These are phyloP conservation scores for Tinea pellionella DNA, from an alignment of 2,888 invertebrate species.

Conservation along the genomic window DNA sequence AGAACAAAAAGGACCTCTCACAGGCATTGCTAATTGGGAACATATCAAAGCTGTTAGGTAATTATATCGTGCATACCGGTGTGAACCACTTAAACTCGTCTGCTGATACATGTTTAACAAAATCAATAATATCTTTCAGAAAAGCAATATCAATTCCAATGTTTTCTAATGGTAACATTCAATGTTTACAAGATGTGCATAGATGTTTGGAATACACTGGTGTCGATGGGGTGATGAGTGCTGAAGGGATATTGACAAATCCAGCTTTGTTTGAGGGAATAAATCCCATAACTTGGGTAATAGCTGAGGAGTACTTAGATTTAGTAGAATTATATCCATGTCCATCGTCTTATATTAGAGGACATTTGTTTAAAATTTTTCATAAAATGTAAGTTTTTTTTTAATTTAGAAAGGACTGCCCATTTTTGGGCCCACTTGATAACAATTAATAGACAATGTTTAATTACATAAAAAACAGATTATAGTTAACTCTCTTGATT, in stretches of 20 bases:
- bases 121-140: constrained; percentile 58
- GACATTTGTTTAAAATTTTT: constrained; percentile 96
- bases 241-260: constrained; percentile 97
- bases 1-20: constrained; percentile 95
- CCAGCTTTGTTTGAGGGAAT: constrained; percentile 88
- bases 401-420: too few species aligned
- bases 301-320: constrained; percentile 88
- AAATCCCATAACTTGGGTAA: constrained; percentile 88
- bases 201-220: constrained; percentile 87
- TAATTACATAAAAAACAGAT: too few species aligned
- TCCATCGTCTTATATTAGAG: constrained; percentile 89
- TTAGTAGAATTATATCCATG: constrained; percentile 86
- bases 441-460: too few species aligned
- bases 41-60: constrained; percentile 92
- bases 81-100: too few species aligned
- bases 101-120: too few species aligned
- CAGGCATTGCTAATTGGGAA: constrained; percentile 94
- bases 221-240: constrained; percentile 89
- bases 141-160: constrained; percentile 91
- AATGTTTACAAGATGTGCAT: constrained; percentile 87
- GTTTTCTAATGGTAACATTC: constrained; percentile 98
- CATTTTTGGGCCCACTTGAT: too few species aligned
- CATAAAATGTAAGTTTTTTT: constrained; percentile 83
- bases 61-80: constrained; percentile 19
- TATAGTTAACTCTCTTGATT: too few species aligned